Evolutionary conservation across 2,797 vertebrate genomes (phyloP).

Genomic region (Iguana delicatissima): DNA sequence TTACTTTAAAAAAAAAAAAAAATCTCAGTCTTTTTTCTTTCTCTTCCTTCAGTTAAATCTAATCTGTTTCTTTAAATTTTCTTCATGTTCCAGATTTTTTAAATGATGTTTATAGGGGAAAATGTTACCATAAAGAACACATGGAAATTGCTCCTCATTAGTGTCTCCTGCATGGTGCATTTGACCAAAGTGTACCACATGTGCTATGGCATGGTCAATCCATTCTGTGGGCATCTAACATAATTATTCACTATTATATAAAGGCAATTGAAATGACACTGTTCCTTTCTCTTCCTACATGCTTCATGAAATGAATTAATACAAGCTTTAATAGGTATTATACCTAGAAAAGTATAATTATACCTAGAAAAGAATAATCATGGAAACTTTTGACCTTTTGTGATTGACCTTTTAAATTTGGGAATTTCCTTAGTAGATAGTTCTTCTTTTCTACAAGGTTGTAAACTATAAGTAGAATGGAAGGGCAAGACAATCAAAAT

Average conservation of each 20-base stretch:
- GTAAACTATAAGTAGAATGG: conserved; percentile 58
- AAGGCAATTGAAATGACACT: not conserved
- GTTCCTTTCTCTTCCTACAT: not conserved
- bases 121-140: not conserved
- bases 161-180: not conserved
- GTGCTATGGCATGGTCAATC: not conserved
- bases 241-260: not conserved
- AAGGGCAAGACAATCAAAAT: conserved; percentile 61
- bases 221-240: not conserved
- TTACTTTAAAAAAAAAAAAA: not conserved
- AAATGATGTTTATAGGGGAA: not conserved
- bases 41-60: not conserved
- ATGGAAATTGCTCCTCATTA: not conserved
- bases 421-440: conserved; percentile 24
- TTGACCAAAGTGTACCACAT: not conserved
- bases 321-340: conserved; percentile 23
- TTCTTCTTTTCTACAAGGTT: conserved; percentile 44
- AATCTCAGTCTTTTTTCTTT: not conserved
- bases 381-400: conserved; percentile 45
- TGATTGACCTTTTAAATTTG: conserved; percentile 42
- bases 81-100: not conserved
- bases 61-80: not conserved
- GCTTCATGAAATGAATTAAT: not conserved
- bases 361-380: not conserved
- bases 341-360: not conserved